phyloP scores from a whole-genome alignment of 2,113 vertebrate species.

The Rattus rattus region DNA sequence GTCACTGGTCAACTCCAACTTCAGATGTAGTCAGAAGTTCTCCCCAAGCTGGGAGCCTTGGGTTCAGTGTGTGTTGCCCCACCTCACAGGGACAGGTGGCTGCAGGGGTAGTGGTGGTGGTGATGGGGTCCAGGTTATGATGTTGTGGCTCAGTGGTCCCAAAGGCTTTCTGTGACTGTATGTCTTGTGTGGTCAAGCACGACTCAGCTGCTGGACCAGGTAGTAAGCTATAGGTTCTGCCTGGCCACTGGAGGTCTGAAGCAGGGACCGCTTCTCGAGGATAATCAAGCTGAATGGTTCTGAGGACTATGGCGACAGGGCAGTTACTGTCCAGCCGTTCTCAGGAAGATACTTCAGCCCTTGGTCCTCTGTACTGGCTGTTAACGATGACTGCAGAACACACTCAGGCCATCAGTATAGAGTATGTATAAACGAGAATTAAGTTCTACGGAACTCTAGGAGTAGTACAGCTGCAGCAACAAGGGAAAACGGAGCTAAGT shows the following conservation, averaged over 20 bases:
- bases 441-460: not conserved
- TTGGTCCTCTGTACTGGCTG: rapidly evolving
- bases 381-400: rapidly evolving
- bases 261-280: not conserved
- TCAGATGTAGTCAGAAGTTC: not conserved
- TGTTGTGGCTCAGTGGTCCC: not conserved
- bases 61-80: not conserved
- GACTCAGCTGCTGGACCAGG: not conserved
- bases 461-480: not conserved
- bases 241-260: not conserved
- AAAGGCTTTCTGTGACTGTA: rapidly evolving
- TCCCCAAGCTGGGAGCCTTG: not conserved
- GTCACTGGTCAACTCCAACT: not conserved
- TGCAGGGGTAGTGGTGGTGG: not conserved
- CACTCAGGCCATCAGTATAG: not conserved
- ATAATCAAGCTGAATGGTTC: not conserved
- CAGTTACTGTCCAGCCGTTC: rapidly evolving
- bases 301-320: rapidly evolving
- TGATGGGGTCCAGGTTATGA: not conserved
- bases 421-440: rapidly evolving
- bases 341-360: not conserved
- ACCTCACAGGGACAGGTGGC: not conserved
- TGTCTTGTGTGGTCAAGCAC: rapidly evolving
- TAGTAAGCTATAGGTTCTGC: not conserved
- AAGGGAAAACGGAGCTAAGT: not conserved